Evolutionary conservation across 2,113 vertebrate genomes (phyloP).

Genomic region (Arizona elegans): DNA sequence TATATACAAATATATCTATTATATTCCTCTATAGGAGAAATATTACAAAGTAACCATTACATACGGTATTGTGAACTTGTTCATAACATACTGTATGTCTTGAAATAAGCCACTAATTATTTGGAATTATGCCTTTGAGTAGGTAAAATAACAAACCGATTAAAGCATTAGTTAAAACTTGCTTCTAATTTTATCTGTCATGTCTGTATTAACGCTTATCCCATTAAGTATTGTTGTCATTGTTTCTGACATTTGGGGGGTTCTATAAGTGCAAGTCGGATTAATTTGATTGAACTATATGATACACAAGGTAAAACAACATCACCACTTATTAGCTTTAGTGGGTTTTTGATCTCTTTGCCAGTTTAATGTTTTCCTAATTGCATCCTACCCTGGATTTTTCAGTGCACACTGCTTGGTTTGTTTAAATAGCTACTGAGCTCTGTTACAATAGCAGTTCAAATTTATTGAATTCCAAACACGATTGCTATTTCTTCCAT

Average conservation of each 20-base stretch:
- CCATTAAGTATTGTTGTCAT: conserved; percentile 22
- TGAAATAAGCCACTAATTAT: background rate
- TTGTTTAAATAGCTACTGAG: background rate
- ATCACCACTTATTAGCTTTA: background rate
- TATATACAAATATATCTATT: background rate
- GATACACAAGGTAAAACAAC: conserved; percentile 31
- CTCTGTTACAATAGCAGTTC: background rate
- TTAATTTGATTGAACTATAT: conserved; percentile 30
- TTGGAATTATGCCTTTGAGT: conserved; percentile 4
- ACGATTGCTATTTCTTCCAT: background rate
- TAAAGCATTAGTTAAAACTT: conserved; percentile 39
- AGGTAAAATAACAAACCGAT: background rate
- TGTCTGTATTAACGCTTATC: conserved; percentile 16
- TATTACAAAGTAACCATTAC: background rate
- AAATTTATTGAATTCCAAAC: background rate
- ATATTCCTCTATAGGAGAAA: background rate
- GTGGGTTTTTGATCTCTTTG: conserved; percentile 7
- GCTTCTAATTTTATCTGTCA: conserved; percentile 41
- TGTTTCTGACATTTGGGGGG: conserved; percentile 28
- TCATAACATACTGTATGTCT: background rate
- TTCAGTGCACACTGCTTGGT: background rate
- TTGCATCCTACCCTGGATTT: background rate
- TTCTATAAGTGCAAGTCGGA: conserved; percentile 5
- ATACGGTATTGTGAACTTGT: background rate
- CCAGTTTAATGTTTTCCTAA: conserved; percentile 10